Evolutionary conservation across 2,797 vertebrate genomes (phyloP), one percentile per base, ranked within the genome.

Genomic region (Austrolebias charrua): DNA sequence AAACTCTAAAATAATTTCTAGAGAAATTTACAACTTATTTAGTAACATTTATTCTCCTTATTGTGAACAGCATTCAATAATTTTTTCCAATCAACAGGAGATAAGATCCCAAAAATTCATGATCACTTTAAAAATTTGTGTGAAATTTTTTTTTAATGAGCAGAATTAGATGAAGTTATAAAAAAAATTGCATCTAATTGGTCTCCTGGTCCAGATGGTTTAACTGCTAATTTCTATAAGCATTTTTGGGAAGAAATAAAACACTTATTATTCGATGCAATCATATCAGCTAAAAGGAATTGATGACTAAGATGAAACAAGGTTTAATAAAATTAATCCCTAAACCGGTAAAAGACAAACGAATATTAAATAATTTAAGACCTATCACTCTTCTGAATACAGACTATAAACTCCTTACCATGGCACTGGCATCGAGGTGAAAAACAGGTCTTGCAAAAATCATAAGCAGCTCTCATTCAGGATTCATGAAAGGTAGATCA

Each of bases 171-270:
- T 13, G 6, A 16, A 6, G 40, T 42, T 33, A 52, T 2, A 44
- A 44, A 44, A 19, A 44, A 44, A 2, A 43, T 33, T 8, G 29
- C 31, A 49, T 49, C 18, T 9, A n/a, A 50, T 18, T 1, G 28
- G 8, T 44, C 28, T 8, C 56, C 56, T 14, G 49, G 35, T 29
- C 60, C 58, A 40, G 47, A 60, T 18, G 55, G 42, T 9, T 10
- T 44, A 29, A 56, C 55, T 4, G 20, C 55, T 4, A 44, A 56
- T n/a, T 44, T 56, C 5, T 55, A 44, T 4, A 56, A 56, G 8
- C 59, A 61, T 43, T 62, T 62, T 19, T 62, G 60, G 49, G 40
- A 62, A 18, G 35, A 52, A 5, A 31, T 51, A 2, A 61, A 14
- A 51, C 0, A 3, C 5, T 10, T 61, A 13, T 1, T 31, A 5